Conservation (phyloP, 1,140 invertebrate genomes). For the Sweltsa coloradensis region DNA sequence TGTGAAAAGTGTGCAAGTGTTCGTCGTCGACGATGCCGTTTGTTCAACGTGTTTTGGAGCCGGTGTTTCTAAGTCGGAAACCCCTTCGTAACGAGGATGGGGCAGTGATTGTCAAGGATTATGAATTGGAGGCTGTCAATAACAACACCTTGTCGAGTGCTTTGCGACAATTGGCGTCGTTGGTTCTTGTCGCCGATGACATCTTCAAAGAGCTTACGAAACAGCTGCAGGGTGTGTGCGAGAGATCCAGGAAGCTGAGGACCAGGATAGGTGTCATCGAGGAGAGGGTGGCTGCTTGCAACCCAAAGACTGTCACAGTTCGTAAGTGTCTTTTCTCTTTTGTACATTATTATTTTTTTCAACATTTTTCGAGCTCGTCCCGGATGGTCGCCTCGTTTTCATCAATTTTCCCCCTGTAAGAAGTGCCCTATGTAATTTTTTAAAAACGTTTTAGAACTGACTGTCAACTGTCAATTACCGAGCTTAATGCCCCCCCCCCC, state of each 20-base stretch:
- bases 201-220: constrained; percentile 59
- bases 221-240: constrained; percentile 50
- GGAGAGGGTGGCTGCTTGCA: constrained; percentile 42
- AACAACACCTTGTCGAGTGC: constrained; percentile 66
- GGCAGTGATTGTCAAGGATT: constrained; percentile 42
- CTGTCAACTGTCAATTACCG: too few species aligned
- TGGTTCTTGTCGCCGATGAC: constrained; percentile 61
- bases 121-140: constrained; percentile 59
- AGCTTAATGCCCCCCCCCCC: too few species aligned
- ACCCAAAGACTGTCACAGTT: constrained; percentile 69
- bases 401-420: too few species aligned
- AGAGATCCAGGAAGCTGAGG: constrained; percentile 47
- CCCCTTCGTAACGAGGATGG: constrained; percentile 41
- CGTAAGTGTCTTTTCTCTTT: constrained; percentile 48
- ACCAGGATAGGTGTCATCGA: constrained; percentile 46
- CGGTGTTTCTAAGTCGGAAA: constrained; percentile 49
- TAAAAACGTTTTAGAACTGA: too few species aligned
- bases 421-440: too few species aligned
- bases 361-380: too few species aligned
- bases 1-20: too few species aligned
- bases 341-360: too few species aligned
- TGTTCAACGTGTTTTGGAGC: constrained; percentile 53
- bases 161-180: constrained; percentile 60
- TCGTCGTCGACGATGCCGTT: constrained; percentile 66
- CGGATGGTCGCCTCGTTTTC: too few species aligned